Evolutionary conservation across 2,888 invertebrate species (phyloP).

Genomic region (Luperina testacea): DNA sequence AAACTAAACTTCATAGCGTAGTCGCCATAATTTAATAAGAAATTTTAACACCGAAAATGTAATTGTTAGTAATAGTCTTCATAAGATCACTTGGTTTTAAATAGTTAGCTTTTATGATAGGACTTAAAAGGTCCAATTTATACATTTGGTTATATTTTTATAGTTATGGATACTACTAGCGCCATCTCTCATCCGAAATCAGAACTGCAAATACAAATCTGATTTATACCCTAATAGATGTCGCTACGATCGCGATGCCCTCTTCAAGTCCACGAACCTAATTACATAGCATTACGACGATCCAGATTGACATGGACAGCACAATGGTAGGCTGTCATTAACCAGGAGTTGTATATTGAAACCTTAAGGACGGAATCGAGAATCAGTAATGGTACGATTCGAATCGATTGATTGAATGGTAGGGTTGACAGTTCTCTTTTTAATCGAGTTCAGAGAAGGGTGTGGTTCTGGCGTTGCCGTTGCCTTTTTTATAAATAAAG

Average conservation of each 20-base stretch:
- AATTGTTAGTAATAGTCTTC: neutral
- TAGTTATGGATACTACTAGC: neutral
- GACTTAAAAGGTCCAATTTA: neutral
- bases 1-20: neutral
- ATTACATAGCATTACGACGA: conserved; percentile 57
- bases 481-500: neutral
- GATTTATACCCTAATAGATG: conserved; percentile 47
- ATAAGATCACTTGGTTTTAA: neutral
- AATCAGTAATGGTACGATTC: conserved; percentile 56
- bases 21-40: neutral
- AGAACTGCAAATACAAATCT: conserved; percentile 29
- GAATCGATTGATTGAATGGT: conserved; percentile 61
- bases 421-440: conserved; percentile 36
- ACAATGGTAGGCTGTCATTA: conserved; percentile 65
- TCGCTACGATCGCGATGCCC: conserved; percentile 50
- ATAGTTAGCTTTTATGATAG: neutral
- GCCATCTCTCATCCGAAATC: conserved; percentile 44
- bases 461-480: neutral
- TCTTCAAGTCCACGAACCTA: conserved; percentile 53
- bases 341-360: conserved; percentile 59
- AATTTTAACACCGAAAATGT: neutral
- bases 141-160: neutral
- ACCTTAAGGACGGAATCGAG: conserved; percentile 55
- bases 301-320: conserved; percentile 64
- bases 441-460: conserved; percentile 3